Evolutionary conservation across 1,140 invertebrate species (phyloP), one percentile per base, ranked within the genome.

Genomic region (Macrocentrus cingulum): DNA sequence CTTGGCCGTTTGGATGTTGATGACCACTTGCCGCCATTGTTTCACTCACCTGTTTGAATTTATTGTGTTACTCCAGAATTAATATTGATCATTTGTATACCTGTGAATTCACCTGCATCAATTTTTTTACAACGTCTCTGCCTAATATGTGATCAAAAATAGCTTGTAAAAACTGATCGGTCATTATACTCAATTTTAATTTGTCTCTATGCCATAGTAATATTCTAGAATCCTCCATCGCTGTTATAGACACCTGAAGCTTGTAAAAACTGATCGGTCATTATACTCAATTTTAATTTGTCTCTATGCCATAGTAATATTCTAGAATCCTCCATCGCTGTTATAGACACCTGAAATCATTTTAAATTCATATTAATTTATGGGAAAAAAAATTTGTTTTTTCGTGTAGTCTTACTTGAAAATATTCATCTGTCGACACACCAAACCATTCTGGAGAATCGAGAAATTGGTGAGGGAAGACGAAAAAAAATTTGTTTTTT

Each of bases 121-220:
- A 82, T 79, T 95, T 95, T 69, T 91, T 90, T 8, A 94, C 92
- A 56, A 95, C 90, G 79, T 95, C 92, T 64, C 91, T 81, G 13
- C 91, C 92, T 39, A 95, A 83, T 63, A 95, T 88, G 68, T 93
- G 90, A 77, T 92, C 90, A 76, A 95, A 91, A 29, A 94, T 88
- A 8, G 90, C 87, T 71, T 91, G 86, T 58, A 95, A 82, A 78
- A 93, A 94, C 52, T 86, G 87, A 78, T 94, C 89, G 23, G 84
- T 85, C 77, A 91, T 90, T 66, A 95, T 92, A 56, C 88, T 91
- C 45, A 92, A 80, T 79, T 91, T 90, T 62, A 94, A 82, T 74
- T 91, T 91, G 74, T 91, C 88, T 44, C 89, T 82, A 72, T 93
- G 90, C 92, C 92, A 95, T 51, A 94, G 86, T 45, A 95, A 79